Percentiles rank a stretch among this genome's conserved stretches.
phyloP scores from a whole-genome alignment of 2,888 invertebrate genomes.

The Eupithecia subfuscata region DNA sequence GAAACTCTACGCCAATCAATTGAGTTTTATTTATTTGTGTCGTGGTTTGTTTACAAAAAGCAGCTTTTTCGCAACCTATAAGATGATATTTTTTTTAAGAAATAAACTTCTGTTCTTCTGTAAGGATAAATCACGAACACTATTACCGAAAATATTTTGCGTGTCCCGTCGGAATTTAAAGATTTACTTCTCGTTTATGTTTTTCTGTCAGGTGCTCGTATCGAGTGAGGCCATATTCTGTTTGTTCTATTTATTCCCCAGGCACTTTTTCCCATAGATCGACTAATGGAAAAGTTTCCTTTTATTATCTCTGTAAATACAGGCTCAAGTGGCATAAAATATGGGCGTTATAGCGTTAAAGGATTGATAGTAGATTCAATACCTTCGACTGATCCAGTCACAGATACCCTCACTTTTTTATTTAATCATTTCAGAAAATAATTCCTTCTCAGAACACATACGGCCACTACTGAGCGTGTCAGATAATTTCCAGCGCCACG shows the following conservation, averaged over 20 bases:
- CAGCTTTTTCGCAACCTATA: not conserved
- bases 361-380: not conserved
- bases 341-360: not conserved
- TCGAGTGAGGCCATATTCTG: not conserved
- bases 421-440: not conserved
- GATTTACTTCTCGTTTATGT: not conserved
- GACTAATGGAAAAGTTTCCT: slow-evolving; percentile 6
- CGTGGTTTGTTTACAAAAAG: not conserved
- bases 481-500: too few species aligned
- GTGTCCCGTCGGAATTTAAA: not conserved
- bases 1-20: too few species aligned
- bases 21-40: too few species aligned
- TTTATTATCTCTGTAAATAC: not conserved
- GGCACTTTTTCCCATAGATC: not conserved
- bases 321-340: not conserved
- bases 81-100: too few species aligned
- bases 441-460: not conserved
- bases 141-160: not conserved
- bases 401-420: not conserved
- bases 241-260: not conserved
- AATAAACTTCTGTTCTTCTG: too few species aligned
- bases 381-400: not conserved
- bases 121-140: not conserved
- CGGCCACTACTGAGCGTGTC: too few species aligned
- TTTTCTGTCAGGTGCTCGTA: not conserved